These are phyloP conservation scores for Sinocyclocheilus grahami DNA, from an alignment of 2,113 vertebrate genomes.

Conservation along the genomic window DNA sequence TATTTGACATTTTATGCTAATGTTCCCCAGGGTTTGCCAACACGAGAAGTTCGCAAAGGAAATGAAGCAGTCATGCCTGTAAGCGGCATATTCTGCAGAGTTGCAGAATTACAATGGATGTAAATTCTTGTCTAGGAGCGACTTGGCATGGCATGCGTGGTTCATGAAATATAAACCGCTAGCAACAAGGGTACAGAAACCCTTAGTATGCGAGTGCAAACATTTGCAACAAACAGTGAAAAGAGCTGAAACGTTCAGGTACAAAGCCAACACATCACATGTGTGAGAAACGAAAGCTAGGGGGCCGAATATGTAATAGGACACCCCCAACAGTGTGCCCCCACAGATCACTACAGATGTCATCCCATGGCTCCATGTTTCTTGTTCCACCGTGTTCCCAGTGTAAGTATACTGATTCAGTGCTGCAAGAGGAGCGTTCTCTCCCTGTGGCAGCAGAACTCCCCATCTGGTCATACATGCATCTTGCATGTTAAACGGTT, in stretches of 20 bases:
- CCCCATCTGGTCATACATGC: constrained; percentile 58
- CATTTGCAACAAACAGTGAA: constrained; percentile 6
- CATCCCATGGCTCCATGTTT: constrained; percentile 56
- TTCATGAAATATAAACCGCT: constrained; percentile 34
- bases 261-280: background rate
- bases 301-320: background rate
- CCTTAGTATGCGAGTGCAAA: background rate
- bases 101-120: constrained; percentile 32
- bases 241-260: constrained; percentile 12
- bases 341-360: constrained; percentile 59
- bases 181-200: constrained; percentile 1
- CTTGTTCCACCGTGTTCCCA: constrained; percentile 57
- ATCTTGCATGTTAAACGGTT: constrained; percentile 51
- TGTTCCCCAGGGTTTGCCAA: constrained; percentile 21
- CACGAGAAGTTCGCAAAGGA: constrained; percentile 45
- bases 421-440: constrained; percentile 46
- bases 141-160: constrained; percentile 22
- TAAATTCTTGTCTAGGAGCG: constrained; percentile 36
- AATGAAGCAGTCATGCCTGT: constrained; percentile 54
- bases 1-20: constrained; percentile 11
- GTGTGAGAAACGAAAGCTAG: background rate
- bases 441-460: constrained; percentile 45
- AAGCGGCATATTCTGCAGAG: constrained; percentile 45
- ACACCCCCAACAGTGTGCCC: constrained; percentile 42
- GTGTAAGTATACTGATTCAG: constrained; percentile 64